Conservation (phyloP, 2,888 invertebrate genomes). For the Caenorhabditis japonica region DNA sequence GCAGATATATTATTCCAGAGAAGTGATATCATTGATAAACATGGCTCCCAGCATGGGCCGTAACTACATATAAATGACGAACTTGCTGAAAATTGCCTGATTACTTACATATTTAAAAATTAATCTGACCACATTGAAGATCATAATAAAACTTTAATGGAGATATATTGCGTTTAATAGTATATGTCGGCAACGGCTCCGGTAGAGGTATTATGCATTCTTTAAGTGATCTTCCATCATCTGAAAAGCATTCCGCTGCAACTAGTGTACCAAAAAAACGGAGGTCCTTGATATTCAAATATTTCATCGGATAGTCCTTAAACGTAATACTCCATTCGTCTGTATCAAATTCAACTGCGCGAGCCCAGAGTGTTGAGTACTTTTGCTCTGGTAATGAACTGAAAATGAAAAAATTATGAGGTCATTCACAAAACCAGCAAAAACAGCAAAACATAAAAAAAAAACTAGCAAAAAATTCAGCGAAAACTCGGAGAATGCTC, state of each 20-base stretch:
- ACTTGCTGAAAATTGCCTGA: conserved; percentile 73
- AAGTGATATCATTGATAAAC: conserved; percentile 82
- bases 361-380: conserved; percentile 88
- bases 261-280: conserved; percentile 90
- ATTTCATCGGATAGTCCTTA: conserved; percentile 93
- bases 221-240: conserved; percentile 65
- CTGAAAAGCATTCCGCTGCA: conserved; percentile 84
- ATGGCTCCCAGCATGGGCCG: conserved; percentile 99
- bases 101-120: conserved; percentile 1
- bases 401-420: not conserved
- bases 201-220: conserved; percentile 83
- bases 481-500: too few species aligned
- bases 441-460: too few species aligned
- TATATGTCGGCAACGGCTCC: conserved; percentile 86
- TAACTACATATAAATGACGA: conserved; percentile 89
- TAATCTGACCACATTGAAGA: conserved; percentile 84
- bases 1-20: conserved; percentile 78
- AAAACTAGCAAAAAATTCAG: too few species aligned
- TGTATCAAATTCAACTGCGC: conserved; percentile 87
- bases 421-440: too few species aligned
- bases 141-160: conserved; percentile 97
- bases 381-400: conserved; percentile 51
- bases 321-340: conserved; percentile 89
- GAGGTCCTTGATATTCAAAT: conserved; percentile 85
- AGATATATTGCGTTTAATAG: conserved; percentile 90